Base-by-base conservation (phyloP, 1,140 invertebrate genomes). In the Eupristina koningsbergeri region DNA sequence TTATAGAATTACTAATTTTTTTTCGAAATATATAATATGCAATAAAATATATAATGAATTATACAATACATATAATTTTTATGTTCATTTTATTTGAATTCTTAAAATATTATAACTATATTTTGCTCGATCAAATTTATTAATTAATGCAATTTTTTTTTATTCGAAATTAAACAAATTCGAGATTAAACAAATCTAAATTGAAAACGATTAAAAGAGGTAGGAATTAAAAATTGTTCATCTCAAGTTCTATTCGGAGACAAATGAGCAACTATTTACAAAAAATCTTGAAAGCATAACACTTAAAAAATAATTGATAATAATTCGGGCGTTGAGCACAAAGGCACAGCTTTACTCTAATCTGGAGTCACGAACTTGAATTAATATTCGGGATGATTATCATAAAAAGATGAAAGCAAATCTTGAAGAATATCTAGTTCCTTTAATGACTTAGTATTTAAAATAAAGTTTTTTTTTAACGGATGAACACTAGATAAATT, bases 271-370 rank as follows among this genome's bases (percentile, higher is more conserved):
- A 9, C 26, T 47, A 39, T 41, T 69, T n/a, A 41, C 53, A 58
- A 71, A 77, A 77, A 53, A 83, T 45, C 63, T 63, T 36, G 81
- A 83, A 83, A 77, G 74, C 74, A 77, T 31, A 58, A 45, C 81
- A 83, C 81, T 83, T 83, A 58, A 83, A 34, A 29, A 69, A 58
- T 77, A 77, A 83, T 83, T 77, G 81, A 77, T 73, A 61, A 75
- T 67, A 63, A 81, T 85, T 81, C 47, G 63, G 47, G 11, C 69
- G 75, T 63, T 75, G 75, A 41, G 36, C 73, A 71, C 71, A 15
- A 76, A 22, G 34, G 22, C 45, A n/a, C 34, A 36, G 36, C 47
- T 5, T 41, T 5, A 64, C 39, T n/a, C 34, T 69, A 69, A 84
- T 80, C 73, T 81, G 34, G 58, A 81, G 39, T 77, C 53, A 47